phyloP scores from a whole-genome alignment of 1,140 invertebrate species.

The Aphis craccivora region DNA sequence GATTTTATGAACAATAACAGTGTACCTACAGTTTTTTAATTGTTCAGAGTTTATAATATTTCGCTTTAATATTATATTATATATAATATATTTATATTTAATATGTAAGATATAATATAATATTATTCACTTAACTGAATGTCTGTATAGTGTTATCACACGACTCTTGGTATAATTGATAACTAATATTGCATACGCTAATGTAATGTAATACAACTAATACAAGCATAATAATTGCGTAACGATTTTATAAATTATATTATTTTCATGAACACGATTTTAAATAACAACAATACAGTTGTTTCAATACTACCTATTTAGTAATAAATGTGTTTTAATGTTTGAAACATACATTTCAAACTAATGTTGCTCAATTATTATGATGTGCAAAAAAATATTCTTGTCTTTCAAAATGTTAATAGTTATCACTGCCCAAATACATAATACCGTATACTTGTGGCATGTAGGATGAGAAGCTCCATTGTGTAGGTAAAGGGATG shows the following conservation, averaged over 20 bases:
- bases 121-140: background rate
- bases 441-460: background rate
- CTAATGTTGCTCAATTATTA: background rate
- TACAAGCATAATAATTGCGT: background rate
- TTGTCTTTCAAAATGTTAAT: background rate
- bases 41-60: background rate
- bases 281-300: background rate
- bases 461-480: background rate
- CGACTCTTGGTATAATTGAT: background rate
- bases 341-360: background rate
- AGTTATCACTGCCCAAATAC: background rate
- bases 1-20: background rate
- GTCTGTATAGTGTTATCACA: background rate
- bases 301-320: background rate
- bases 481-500: background rate
- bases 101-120: background rate
- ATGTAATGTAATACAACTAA: background rate
- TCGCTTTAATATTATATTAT: background rate
- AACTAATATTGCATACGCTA: background rate
- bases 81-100: background rate
- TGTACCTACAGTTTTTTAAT: background rate
- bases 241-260: background rate
- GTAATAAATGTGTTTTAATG: background rate
- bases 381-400: background rate
- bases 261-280: background rate